Evolutionary conservation across 2,113 vertebrate genomes (phyloP).

Genomic region (Triplophysa siluroides): DNA sequence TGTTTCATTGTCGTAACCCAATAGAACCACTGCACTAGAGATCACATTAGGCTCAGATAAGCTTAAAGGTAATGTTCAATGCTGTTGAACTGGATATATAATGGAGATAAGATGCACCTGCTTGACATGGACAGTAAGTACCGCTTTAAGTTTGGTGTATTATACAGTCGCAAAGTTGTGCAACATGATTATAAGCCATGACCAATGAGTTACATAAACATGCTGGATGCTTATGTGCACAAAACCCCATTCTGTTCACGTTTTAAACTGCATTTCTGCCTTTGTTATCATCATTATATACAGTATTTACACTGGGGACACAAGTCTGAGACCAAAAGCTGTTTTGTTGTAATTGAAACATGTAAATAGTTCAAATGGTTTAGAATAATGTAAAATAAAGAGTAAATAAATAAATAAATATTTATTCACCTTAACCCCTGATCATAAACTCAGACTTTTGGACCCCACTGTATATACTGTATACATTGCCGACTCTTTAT

Average conservation of each 20-base stretch:
- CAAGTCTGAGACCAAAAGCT: no score
- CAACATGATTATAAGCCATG: not conserved
- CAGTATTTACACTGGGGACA: not conserved
- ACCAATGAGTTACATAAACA: slow-evolving; percentile 8
- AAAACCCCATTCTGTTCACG: not conserved
- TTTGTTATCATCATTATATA: not conserved
- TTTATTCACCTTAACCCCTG: no score
- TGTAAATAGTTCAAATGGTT: no score
- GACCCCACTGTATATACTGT: not conserved
- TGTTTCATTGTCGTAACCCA: no score
- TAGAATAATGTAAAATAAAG: no score
- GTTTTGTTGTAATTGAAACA: not conserved
- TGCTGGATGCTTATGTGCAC: not conserved
- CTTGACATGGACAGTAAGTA: not conserved
- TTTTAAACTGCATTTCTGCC: not conserved
- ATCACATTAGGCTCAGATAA: not conserved
- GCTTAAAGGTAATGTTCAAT: not conserved
- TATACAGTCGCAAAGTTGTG: not conserved
- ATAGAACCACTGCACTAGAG: no score
- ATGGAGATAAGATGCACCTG: not conserved
- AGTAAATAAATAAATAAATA: no score
- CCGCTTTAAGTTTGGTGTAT: not conserved
- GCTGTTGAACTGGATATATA: not conserved
- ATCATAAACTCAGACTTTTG: not conserved
- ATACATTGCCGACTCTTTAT: not conserved